Evolutionary conservation across 2,113 vertebrate species (phyloP), one percentile per base, ranked within the genome.

Genomic region (Erpornis zantholeuca): DNA sequence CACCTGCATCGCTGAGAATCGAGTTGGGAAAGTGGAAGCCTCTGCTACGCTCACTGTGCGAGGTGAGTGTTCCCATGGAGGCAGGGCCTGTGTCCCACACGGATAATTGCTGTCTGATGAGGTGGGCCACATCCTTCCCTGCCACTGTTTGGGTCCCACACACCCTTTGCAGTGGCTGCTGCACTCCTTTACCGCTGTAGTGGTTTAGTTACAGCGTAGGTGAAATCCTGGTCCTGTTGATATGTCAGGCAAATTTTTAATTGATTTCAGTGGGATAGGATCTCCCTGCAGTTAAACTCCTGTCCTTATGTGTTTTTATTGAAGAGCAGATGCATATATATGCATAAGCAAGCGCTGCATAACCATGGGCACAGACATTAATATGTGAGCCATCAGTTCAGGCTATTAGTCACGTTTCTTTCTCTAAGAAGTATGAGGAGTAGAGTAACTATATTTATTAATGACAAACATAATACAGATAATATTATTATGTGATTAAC

Each of bases 21-120:
- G 99, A 1, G 99, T 99, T 54, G 99, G 99, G 20, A 99, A 99
- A 94, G 98, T 99, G 82, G 99, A 99, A 93, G 98, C 99, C 33
- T 98, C 99, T 3, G 99, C 99, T 14, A 98, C 98, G 5, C 99
- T 99, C 81, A 99, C 98, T 24, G 99, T 99, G 81, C 97, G 99
- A 99, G 99, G 99, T 99, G 97, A 94, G 98, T 95, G 33, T 45
- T 65, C 45, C 72, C 44, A 1, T 7, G 2, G 47, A 56, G 75
- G 27, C 35, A 64, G 49, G 38, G n/a, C 44, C 29, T 3, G 40
- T 45, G 27, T 33, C 68, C 42, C 27, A 1, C 13, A 31, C 0
- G 42, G 38, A 52, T 23, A 38, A 29, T 45, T 25, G 15, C 25
- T 91, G 52, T 54, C 44, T 29, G 64, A 7, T 1, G 2, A 4